Evolutionary conservation across 2,888 invertebrate genomes (phyloP).

Genomic region (Serrognathus titanus): DNA sequence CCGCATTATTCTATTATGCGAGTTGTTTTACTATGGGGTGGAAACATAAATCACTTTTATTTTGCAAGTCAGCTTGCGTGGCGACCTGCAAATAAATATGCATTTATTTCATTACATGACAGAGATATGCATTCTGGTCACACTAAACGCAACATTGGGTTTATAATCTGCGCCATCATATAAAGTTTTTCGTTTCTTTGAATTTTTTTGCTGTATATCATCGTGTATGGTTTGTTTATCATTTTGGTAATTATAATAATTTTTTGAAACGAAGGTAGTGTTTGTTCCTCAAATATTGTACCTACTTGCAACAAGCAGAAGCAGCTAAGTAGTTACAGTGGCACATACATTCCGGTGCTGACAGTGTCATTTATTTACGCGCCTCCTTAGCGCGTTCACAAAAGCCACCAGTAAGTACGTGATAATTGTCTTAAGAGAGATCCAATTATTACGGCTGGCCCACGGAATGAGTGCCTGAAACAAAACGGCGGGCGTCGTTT

Average conservation of each 20-base stretch:
- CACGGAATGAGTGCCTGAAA: neutral
- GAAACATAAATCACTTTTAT: constrained; percentile 1
- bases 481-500: neutral
- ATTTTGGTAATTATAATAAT: too few species aligned
- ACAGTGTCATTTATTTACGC: too few species aligned
- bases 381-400: too few species aligned
- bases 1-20: neutral
- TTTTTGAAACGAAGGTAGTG: too few species aligned
- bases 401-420: neutral
- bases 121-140: constrained; percentile 8
- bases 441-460: neutral
- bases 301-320: too few species aligned
- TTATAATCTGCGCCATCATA: neutral
- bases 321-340: too few species aligned
- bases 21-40: constrained; percentile 1
- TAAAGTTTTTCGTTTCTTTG: neutral
- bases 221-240: too few species aligned
- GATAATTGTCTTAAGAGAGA: neutral
- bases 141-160: constrained; percentile 2
- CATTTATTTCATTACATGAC: constrained; percentile 9
- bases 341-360: too few species aligned
- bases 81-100: constrained; percentile 3
- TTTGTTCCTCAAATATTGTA: too few species aligned
- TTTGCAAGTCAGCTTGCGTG: constrained; percentile 5
- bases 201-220: too few species aligned